Conservation (phyloP, 2,113 vertebrate genomes). For the Rissa tridactyla region DNA sequence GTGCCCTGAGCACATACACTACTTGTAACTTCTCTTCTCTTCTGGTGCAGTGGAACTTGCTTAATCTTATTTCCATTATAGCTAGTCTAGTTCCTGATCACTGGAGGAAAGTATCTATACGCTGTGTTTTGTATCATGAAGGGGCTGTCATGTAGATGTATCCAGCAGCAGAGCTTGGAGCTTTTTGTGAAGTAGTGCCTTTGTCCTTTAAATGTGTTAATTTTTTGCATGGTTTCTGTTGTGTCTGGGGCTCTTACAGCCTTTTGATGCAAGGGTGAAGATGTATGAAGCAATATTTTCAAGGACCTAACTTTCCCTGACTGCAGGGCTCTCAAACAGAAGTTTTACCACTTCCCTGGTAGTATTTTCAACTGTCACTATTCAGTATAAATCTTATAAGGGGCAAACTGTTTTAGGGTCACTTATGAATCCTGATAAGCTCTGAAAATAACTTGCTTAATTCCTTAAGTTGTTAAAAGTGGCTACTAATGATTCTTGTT, state of each 20-base stretch:
- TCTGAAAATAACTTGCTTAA: not conserved
- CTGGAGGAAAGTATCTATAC: not conserved
- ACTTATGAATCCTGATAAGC: not conserved
- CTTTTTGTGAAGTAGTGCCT: not conserved
- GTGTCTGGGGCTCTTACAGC: not conserved
- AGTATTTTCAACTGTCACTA: not conserved
- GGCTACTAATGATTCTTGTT: not conserved
- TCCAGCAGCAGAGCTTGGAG: not conserved
- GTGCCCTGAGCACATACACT: not conserved
- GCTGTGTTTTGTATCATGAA: accelerated
- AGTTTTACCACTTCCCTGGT: not conserved
- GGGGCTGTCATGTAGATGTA: accelerated
- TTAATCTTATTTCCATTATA: not conserved
- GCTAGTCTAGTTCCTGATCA: not conserved
- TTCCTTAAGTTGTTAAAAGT: not conserved
- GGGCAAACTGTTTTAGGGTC: not conserved
- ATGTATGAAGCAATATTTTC: not conserved
- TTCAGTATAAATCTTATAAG: not conserved
- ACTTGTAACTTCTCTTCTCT: not conserved
- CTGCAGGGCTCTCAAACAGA: not conserved
- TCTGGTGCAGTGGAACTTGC: not conserved
- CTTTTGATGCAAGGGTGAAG: not conserved
- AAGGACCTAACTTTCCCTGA: not conserved
- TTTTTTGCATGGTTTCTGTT: not conserved
- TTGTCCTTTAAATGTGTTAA: not conserved